phyloP scores from a whole-genome alignment of 1,140 invertebrate genomes.

The Hyphantria cunea region DNA sequence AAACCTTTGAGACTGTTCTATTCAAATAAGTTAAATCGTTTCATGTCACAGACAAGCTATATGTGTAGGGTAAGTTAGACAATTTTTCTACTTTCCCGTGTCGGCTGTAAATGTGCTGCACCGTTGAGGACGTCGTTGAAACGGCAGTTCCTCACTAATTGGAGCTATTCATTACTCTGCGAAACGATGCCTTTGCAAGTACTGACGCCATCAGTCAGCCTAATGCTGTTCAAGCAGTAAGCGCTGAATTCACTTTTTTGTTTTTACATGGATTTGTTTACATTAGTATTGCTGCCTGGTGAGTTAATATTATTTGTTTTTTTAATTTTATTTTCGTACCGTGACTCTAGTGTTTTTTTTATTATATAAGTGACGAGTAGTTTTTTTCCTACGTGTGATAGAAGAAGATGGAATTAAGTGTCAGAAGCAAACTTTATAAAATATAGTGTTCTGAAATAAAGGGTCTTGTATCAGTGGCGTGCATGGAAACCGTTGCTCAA shows the following conservation, averaged over 20 bases:
- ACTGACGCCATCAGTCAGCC: background rate
- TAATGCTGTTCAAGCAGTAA: slow-evolving; percentile 4
- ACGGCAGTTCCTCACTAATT: slow-evolving; percentile 7
- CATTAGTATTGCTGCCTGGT: background rate
- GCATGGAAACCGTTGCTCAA: no score
- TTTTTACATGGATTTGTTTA: background rate
- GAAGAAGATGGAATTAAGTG: no score
- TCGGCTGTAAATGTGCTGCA: slow-evolving; percentile 11
- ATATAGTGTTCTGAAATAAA: no score
- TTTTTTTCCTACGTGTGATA: no score
- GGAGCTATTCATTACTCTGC: slow-evolving; percentile 14
- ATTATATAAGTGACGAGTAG: no score
- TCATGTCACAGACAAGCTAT: background rate
- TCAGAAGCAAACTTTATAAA: no score
- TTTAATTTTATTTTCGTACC: background rate
- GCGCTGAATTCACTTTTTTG: background rate
- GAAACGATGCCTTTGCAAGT: slow-evolving; percentile 4
- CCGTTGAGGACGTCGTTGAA: slow-evolving; percentile 3
- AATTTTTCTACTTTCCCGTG: slow-evolving; percentile 1
- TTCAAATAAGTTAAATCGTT: background rate
- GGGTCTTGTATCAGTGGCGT: no score
- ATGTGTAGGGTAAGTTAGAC: background rate
- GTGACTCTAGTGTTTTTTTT: no score
- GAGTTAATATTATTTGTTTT: background rate
- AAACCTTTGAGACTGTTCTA: no score